Evolutionary conservation across 2,113 vertebrate genomes (phyloP), one percentile per base, ranked within the genome.

Genomic region (Pampusana beccarii): DNA sequence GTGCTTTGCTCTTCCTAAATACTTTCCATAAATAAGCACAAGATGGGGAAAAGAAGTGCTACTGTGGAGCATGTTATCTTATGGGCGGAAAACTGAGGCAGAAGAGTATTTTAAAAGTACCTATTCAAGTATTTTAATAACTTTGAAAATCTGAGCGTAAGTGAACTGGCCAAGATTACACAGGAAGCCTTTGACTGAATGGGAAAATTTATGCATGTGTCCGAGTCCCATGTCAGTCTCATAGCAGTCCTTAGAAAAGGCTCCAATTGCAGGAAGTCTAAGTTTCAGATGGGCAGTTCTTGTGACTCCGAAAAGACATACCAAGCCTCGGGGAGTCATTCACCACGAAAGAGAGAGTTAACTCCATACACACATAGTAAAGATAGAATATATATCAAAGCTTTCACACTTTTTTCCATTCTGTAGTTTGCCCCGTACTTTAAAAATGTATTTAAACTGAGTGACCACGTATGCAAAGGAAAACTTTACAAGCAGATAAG

Each of bases 401-500:
- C 28, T 90, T 75, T 90, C 79, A 80, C 70, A 54, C 21, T 71
- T 96, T 92, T 95, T 93, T 89, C 66, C 74, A 92, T 95, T 90
- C 75, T 66, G 61, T 31, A 85, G 34, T 95, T 88, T 70, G 73
- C 67, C 86, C 87, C 80, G n/a, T 53, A 75, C 42, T 91, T 95
- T 73, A 71, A 61, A 88, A 86, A 93, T 42, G 80, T 56, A 67
- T 96, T 96, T 92, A 93, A 96, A 89, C 67, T 21, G 75, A 82
- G 51, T 80, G 84, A 88, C 77, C 89, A 46, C 26, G 84, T 84
- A 89, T 15, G 65, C 58, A 91, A 96, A 84, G 84, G 80, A 94
- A 92, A 97, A 88, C 67, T 97, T 97, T 97, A 96, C 83, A 97
- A 95, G 96, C 67, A 95, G 92, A 80, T 95, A 97, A 96, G 93